Conservation (phyloP, 2,113 vertebrate species). For the Danionella cerebrum region DNA sequence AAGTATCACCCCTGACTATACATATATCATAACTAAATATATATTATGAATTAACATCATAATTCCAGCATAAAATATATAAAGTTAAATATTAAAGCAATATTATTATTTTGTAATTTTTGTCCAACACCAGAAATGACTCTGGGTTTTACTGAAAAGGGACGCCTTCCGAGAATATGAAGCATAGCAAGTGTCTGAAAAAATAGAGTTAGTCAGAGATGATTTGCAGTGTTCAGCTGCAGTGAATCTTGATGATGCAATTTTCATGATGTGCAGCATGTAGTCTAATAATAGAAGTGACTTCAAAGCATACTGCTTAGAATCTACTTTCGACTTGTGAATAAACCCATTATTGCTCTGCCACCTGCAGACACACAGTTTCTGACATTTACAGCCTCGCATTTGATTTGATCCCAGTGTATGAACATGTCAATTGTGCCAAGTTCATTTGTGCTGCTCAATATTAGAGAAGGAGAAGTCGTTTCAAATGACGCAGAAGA, state of each 20-base stretch:
- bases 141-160: too few species aligned
- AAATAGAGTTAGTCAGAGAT: background rate
- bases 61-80: too few species aligned
- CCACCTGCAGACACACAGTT: background rate
- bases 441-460: background rate
- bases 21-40: too few species aligned
- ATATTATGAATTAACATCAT: too few species aligned
- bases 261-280: conserved; percentile 8
- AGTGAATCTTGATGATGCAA: conserved; percentile 9
- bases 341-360: background rate
- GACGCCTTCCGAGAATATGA: background rate
- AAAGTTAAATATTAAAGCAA: too few species aligned
- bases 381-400: conserved; percentile 4
- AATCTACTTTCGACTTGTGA: background rate
- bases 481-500: background rate
- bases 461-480: background rate
- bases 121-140: background rate
- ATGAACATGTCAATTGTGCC: background rate
- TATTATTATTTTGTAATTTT: too few species aligned
- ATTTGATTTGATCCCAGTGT: background rate
- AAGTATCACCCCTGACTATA: too few species aligned
- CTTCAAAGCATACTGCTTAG: background rate
- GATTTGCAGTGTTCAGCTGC: conserved; percentile 6
- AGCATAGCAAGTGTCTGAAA: background rate
- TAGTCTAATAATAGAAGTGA: background rate